Conservation (phyloP, 1,140 invertebrate genomes). For the Aphaenogaster ashmeadi region DNA sequence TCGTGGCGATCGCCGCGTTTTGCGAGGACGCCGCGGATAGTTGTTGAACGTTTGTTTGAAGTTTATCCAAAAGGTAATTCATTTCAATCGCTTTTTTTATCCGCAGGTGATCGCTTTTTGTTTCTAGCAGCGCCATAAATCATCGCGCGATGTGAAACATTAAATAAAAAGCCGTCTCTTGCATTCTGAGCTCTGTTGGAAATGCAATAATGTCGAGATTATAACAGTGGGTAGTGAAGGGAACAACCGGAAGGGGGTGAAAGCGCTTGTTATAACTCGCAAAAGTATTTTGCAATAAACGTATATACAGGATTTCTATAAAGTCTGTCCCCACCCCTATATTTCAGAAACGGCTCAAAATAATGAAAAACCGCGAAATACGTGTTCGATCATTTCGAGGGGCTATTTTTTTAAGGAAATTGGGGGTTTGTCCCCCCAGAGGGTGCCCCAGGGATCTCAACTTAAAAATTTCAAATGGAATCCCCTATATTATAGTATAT, state of each 20-base stretch:
- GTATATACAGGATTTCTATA: too few relatives aligned
- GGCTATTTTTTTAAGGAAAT: too few relatives aligned
- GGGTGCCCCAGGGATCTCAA: too few relatives aligned
- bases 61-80: constrained; percentile 50
- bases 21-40: not conserved
- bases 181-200: constrained; percentile 41
- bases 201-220: constrained; percentile 48
- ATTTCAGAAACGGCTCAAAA: too few relatives aligned
- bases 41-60: constrained; percentile 45
- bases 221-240: constrained; percentile 36
- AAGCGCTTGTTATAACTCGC: constrained; percentile 12
- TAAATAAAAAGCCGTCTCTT: constrained; percentile 56
- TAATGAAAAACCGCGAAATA: too few relatives aligned
- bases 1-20: constrained; percentile 2
- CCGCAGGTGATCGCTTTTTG: constrained; percentile 40
- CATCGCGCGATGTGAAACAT: constrained; percentile 41
- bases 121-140: constrained; percentile 28
- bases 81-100: constrained; percentile 28
- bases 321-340: too few relatives aligned
- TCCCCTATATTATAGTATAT: too few relatives aligned
- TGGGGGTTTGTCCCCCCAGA: too few relatives aligned
- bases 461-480: too few relatives aligned
- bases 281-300: constrained; percentile 10
- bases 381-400: too few relatives aligned
- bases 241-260: not conserved